These are phyloP conservation scores for Habrosyne pyritoides DNA, from an alignment of 2,888 invertebrate genomes.

Conservation along the genomic window DNA sequence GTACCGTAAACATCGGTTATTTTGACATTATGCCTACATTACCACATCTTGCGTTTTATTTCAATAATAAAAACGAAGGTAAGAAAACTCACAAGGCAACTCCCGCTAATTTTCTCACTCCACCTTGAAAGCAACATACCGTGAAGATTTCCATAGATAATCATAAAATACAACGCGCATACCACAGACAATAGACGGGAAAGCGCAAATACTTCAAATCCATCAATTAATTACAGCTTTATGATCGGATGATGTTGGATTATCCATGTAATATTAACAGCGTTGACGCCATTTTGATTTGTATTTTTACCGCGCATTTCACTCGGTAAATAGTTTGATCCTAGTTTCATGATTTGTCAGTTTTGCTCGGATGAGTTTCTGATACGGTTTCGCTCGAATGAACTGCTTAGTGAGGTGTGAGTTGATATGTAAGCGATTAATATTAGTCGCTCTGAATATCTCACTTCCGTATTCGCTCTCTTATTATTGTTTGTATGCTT, in stretches of 20 bases:
- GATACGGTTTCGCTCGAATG: background rate
- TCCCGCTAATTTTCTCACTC: background rate
- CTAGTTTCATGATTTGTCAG: slow-evolving; percentile 7
- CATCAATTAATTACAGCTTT: slow-evolving; percentile 34
- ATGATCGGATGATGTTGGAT: slow-evolving; percentile 31
- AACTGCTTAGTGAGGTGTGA: background rate
- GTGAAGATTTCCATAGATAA: slow-evolving; percentile 1
- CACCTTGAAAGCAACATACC: background rate
- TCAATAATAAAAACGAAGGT: background rate
- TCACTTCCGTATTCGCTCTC: background rate
- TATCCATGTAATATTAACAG: slow-evolving; percentile 25
- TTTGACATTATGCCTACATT: background rate
- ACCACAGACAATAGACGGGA: slow-evolving; percentile 17
- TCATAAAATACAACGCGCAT: background rate
- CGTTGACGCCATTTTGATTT: slow-evolving; percentile 31
- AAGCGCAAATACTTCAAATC: slow-evolving; percentile 17
- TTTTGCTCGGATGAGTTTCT: slow-evolving; percentile 11
- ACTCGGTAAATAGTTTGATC: slow-evolving; percentile 16
- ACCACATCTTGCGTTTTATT: background rate
- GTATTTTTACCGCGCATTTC: slow-evolving; percentile 27
- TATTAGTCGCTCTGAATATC: background rate
- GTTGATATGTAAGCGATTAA: background rate
- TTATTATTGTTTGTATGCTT: background rate
- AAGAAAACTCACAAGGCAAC: background rate
- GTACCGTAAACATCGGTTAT: too few relatives aligned